phyloP scores from a whole-genome alignment of 2,113 vertebrate species.

The Platichthys stellatus region DNA sequence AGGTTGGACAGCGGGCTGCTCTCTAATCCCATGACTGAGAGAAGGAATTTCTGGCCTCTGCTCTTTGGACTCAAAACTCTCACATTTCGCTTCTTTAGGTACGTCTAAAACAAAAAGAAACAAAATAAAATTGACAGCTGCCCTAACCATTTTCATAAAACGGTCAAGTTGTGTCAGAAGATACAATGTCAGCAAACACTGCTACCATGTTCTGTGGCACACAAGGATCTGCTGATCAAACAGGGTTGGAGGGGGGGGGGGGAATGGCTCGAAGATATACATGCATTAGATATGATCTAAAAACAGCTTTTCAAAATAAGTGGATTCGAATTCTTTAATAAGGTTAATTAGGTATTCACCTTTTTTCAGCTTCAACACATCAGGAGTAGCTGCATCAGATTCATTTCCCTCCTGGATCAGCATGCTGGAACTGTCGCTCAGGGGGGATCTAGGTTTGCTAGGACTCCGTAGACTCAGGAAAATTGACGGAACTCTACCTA shows the following conservation, averaged over 20 bases:
- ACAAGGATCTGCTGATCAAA: slow-evolving; percentile 37
- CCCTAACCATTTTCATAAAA: not conserved
- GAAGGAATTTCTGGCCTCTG: slow-evolving; percentile 73
- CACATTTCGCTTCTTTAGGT: slow-evolving; percentile 43
- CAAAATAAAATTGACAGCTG: not conserved
- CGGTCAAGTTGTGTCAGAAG: slow-evolving; percentile 49
- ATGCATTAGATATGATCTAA: not conserved
- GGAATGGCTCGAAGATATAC: not conserved
- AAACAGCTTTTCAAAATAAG: not conserved
- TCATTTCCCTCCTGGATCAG: slow-evolving; percentile 86
- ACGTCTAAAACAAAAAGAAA: slow-evolving; percentile 43
- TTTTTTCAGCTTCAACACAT: slow-evolving; percentile 80
- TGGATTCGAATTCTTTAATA: not conserved
- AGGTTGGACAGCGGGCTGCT: slow-evolving; percentile 24
- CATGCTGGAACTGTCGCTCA: slow-evolving; percentile 87
- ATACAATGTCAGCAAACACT: slow-evolving; percentile 34
- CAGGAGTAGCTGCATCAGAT: slow-evolving; percentile 76
- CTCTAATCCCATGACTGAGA: slow-evolving; percentile 24
- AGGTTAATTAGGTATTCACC: slow-evolving; percentile 68
- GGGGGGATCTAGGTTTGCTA: slow-evolving; percentile 85
- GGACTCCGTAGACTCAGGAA: slow-evolving; percentile 83
- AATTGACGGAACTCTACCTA: slow-evolving; percentile 80
- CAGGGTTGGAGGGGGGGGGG: slow-evolving; percentile 1
- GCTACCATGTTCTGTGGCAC: slow-evolving; percentile 5
- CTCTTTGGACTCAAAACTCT: slow-evolving; percentile 77